Percentiles rank a stretch among this genome's conserved stretches.
phyloP scores from a whole-genome alignment of 2,888 invertebrate species.

The Rhyacophila evoluta region DNA sequence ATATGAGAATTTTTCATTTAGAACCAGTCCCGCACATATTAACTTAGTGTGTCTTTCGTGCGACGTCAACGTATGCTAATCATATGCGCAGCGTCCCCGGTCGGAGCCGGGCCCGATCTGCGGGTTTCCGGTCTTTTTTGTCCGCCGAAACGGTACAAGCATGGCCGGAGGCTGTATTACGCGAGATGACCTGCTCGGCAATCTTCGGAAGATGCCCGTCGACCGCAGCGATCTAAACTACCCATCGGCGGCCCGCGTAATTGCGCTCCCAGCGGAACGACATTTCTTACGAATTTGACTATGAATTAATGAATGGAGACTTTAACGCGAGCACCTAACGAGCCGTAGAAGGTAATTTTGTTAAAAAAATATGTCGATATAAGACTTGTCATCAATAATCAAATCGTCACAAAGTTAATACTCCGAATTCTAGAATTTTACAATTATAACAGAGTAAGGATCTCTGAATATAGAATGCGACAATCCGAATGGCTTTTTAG shows the following conservation, averaged over 20 bases:
- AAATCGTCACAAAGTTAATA: too few species aligned
- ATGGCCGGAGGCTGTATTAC: conserved; percentile 28
- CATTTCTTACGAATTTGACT: background rate
- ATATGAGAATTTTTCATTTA: background rate
- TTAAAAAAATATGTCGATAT: too few species aligned
- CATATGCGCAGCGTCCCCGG: background rate
- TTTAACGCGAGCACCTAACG: background rate
- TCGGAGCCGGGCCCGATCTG: background rate
- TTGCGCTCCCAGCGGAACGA: background rate
- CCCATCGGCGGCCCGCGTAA: background rate
- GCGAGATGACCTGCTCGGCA: background rate
- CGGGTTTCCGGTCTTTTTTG: background rate
- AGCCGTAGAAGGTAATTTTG: background rate
- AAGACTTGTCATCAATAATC: too few species aligned
- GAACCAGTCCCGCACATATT: background rate
- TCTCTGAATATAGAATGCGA: too few species aligned
- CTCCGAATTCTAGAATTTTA: too few species aligned
- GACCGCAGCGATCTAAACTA: background rate
- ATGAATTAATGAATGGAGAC: background rate
- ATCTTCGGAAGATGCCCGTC: background rate
- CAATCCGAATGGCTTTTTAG: too few species aligned
- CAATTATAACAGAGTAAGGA: too few species aligned
- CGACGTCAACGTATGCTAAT: background rate
- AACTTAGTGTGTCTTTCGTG: background rate
- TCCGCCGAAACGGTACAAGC: conserved; percentile 26